Percentiles rank a stretch among this genome's conserved stretches.
Evolutionary conservation across 2,888 invertebrate species (phyloP).

Genomic region (Rhabditoides inermis): DNA sequence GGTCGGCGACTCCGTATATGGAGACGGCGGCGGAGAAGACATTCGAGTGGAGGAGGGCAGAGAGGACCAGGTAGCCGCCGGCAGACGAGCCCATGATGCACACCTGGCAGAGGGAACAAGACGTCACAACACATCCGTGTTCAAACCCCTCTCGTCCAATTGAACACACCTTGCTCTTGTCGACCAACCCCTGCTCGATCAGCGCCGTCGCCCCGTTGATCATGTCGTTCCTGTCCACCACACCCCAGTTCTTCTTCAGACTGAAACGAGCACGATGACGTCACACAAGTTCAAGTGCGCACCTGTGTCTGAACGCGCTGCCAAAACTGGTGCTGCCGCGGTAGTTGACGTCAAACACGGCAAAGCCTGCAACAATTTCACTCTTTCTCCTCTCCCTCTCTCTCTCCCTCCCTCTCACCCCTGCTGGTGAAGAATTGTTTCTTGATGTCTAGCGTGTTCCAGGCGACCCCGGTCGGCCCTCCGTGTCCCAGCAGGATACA

Average conservation of each 20-base stretch:
- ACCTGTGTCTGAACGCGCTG: conserved; percentile 51
- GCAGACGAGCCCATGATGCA: not conserved
- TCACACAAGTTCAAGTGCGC: conserved; percentile 8
- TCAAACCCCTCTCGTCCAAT: conserved; percentile 22
- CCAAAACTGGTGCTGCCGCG: conserved; percentile 56
- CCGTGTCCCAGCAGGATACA: conserved; percentile 55
- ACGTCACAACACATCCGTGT: not conserved
- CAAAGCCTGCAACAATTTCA: too few species aligned
- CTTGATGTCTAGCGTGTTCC: conserved; percentile 48
- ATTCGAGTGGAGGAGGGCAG: conserved; percentile 23
- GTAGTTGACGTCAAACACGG: conserved; percentile 56
- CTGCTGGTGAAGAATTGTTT: conserved; percentile 48
- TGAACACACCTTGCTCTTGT: conserved; percentile 53
- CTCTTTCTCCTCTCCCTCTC: too few species aligned
- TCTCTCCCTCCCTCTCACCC: too few species aligned
- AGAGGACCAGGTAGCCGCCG: conserved; percentile 31
- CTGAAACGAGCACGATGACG: conserved; percentile 20
- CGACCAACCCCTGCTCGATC: conserved; percentile 45
- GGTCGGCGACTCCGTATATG: conserved; percentile 55
- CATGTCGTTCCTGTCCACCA: conserved; percentile 55
- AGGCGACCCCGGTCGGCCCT: conserved; percentile 54
- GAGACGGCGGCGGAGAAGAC: conserved; percentile 55
- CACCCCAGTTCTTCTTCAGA: conserved; percentile 51
- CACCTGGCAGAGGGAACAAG: too few species aligned
- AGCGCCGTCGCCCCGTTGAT: conserved; percentile 52